These are phyloP conservation scores for Nymphalis c-album DNA, from an alignment of 2,888 invertebrate species.

Conservation along the genomic window DNA sequence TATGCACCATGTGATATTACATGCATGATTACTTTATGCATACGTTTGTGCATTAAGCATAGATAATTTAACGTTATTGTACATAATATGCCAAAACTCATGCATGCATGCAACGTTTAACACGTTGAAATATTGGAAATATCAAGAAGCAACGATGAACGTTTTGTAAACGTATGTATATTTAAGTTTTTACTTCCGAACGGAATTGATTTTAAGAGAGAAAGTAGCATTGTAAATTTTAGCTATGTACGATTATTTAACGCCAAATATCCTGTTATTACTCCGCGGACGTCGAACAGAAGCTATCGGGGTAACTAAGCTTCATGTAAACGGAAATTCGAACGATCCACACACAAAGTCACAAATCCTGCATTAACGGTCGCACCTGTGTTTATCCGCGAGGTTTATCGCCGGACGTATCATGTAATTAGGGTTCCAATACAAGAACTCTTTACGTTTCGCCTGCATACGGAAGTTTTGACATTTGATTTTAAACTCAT, in stretches of 20 bases:
- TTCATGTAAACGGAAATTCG: constrained; percentile 28
- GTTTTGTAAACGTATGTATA: background rate
- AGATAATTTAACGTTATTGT: constrained; percentile 1
- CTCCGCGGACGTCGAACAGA: constrained; percentile 25
- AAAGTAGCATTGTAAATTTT: constrained; percentile 32
- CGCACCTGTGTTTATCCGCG: constrained; percentile 43
- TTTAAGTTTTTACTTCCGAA: background rate
- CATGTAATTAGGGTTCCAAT: constrained; percentile 39
- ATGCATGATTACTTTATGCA: constrained; percentile 17
- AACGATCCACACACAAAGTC: constrained; percentile 23
- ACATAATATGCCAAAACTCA: background rate
- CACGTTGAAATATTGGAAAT: constrained; percentile 1
- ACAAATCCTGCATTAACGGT: constrained; percentile 29
- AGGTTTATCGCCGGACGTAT: constrained; percentile 47
- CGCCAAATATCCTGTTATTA: constrained; percentile 27
- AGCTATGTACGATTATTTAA: constrained; percentile 32
- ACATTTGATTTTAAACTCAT: background rate
- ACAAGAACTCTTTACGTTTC: constrained; percentile 24
- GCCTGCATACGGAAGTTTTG: constrained; percentile 2
- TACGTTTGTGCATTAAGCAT: background rate
- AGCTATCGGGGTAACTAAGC: constrained; percentile 26
- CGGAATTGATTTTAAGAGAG: constrained; percentile 17
- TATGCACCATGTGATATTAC: constrained; percentile 21
- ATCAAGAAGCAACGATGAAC: background rate
- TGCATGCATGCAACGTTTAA: background rate